phyloP scores from a whole-genome alignment of 2,113 vertebrate species.

The Neolamprologus cancellatus region DNA sequence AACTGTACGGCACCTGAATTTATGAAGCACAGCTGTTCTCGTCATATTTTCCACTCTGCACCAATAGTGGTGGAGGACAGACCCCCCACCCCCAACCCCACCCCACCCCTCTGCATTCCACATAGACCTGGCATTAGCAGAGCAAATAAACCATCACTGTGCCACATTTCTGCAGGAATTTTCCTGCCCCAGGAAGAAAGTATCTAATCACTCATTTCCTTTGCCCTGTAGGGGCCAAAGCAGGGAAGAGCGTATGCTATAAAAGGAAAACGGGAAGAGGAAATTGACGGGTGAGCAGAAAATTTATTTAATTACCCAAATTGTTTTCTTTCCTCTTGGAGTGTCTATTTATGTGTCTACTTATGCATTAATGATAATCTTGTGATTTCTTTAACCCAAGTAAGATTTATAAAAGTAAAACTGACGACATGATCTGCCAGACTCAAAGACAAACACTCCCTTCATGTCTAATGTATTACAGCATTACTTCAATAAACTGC shows the following conservation, averaged over 20 bases:
- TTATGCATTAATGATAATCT: neutral
- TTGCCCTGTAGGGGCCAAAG: neutral
- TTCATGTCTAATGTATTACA: neutral
- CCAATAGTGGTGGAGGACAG: neutral
- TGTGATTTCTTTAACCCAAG: neutral
- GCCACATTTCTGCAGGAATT: slow-evolving; percentile 26
- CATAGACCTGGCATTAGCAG: slow-evolving; percentile 46
- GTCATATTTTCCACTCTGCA: slow-evolving; percentile 25
- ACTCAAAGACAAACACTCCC: neutral
- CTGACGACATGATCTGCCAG: neutral
- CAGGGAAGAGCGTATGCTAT: slow-evolving; percentile 13
- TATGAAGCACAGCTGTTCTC: neutral
- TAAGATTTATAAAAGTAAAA: neutral
- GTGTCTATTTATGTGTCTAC: neutral
- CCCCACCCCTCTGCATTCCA: slow-evolving; percentile 22
- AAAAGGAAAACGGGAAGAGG: slow-evolving; percentile 34
- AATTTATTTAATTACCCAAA: neutral
- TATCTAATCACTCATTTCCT: slow-evolving; percentile 62
- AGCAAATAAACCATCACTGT: slow-evolving; percentile 42
- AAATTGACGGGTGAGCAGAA: slow-evolving; percentile 1
- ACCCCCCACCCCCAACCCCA: neutral
- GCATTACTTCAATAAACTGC: neutral
- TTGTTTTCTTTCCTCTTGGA: neutral
- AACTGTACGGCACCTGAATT: neutral
- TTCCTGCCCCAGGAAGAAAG: slow-evolving; percentile 24